Base-by-base conservation (phyloP, 2,113 vertebrate species). In the Peromyscus californicus region DNA sequence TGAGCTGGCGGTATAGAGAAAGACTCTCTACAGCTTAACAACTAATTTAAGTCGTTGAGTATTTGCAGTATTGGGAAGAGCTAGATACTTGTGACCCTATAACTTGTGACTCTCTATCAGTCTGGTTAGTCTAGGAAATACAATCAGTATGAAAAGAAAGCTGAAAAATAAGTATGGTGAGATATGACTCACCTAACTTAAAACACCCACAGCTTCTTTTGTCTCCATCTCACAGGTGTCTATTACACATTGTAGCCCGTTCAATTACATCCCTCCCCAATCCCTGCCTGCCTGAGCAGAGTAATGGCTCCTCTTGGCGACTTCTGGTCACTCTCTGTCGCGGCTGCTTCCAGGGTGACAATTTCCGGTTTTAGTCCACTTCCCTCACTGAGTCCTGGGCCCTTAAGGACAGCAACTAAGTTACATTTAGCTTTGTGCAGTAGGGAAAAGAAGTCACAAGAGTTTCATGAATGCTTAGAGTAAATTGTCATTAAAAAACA, bases 11-110 rank as follows among this genome's bases (percentile, higher is more conserved):
- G 70, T 39, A 72, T 36, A 72, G 19, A 72, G 7, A 39, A 72
- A 39, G 36, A 10, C 36, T 72, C 70, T 72, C 36, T 39, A 72
- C 8, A 72, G 22, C 36, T 59, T 74, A 59, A 75, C 74, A 59
- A 42, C 8, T 39, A 39, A 19, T 54, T 11, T 89, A 89, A 89
- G 36, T 79, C n/a, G 19, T 21, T 13, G 16, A 36, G 9, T 10
- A 48, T 93, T 93, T 48, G 54, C 82, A 79, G 72, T 51, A 33
- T 16, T 72, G 72, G 91, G 86, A 91, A 93, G 89, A 93, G 4
- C 16, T 21, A 61, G 63, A 78, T 39, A 59, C 2, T 39, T 19
- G 4, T 24, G 67, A 84, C 5, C 31, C 29, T 33, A 5, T 69
- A 69, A 69, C 31, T 69, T 31, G 31, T 33, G 65, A 72, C 36